These are phyloP conservation scores for Epinotia bilunana DNA, from an alignment of 2,888 invertebrate genomes.

Conservation along the genomic window DNA sequence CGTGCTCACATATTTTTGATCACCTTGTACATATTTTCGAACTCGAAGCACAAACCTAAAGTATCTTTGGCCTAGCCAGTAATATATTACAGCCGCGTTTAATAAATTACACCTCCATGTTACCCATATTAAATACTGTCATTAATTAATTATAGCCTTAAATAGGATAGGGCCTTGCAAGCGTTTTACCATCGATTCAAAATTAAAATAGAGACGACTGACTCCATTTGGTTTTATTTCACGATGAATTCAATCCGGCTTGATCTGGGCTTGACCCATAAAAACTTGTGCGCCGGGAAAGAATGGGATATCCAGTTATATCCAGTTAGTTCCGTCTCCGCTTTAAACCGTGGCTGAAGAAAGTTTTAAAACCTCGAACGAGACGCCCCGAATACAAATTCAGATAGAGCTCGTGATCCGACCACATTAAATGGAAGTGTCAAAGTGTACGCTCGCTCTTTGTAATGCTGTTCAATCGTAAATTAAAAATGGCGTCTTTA, in stretches of 20 bases:
- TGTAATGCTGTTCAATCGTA: slow-evolving; percentile 54
- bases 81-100: background rate
- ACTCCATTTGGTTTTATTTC: slow-evolving; percentile 53
- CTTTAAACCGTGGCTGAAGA: slow-evolving; percentile 71
- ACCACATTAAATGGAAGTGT: slow-evolving; percentile 59
- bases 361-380: slow-evolving; percentile 73
- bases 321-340: slow-evolving; percentile 75
- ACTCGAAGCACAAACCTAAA: too few relatives aligned
- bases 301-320: slow-evolving; percentile 73
- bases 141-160: background rate
- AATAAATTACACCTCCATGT: background rate
- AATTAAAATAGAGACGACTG: slow-evolving; percentile 45
- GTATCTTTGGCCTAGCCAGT: too few relatives aligned
- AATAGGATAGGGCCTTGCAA: background rate
- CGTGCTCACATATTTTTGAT: too few relatives aligned
- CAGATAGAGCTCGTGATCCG: slow-evolving; percentile 62
- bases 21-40: too few relatives aligned
- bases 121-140: background rate
- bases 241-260: slow-evolving; percentile 66
- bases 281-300: slow-evolving; percentile 71
- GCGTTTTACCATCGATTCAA: background rate
- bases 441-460: slow-evolving; percentile 61
- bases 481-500: slow-evolving; percentile 54
- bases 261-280: slow-evolving; percentile 81
- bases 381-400: slow-evolving; percentile 74